phyloP scores from a whole-genome alignment of 2,113 vertebrate genomes.

The Mus musculus region DNA sequence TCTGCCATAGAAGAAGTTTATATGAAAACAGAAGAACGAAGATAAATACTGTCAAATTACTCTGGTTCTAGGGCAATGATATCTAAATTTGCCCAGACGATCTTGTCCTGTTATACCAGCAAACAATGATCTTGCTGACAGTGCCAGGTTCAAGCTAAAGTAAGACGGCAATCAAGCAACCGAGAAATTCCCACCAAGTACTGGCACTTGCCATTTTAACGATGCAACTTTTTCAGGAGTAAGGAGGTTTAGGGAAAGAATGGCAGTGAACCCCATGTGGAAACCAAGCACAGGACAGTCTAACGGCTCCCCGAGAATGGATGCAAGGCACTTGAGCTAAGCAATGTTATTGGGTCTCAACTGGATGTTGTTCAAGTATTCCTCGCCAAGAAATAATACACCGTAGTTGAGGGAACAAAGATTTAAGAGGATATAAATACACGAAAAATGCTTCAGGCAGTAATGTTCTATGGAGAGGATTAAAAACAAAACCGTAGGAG shows the following conservation, averaged over 20 bases:
- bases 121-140: not conserved
- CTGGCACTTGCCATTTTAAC: constrained; percentile 66
- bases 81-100: not conserved
- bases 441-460: constrained; percentile 66
- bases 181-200: constrained; percentile 19
- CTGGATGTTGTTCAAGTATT: not conserved
- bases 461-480: constrained; percentile 77
- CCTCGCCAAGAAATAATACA: constrained; percentile 1
- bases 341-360: constrained; percentile 42
- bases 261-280: not conserved
- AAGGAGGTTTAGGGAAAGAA: not conserved
- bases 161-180: constrained; percentile 44
- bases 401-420: constrained; percentile 34
- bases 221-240: not conserved
- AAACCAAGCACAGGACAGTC: not conserved
- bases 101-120: not conserved
- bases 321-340: not conserved
- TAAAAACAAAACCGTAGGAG: constrained; percentile 75
- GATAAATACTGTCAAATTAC: rapidly evolving
- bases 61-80: not conserved
- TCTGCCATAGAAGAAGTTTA: constrained; percentile 13
- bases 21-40: constrained; percentile 12
- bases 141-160: constrained; percentile 38
- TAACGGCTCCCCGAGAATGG: rapidly evolving
- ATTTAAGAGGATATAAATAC: constrained; percentile 56